Evolutionary conservation across 2,888 invertebrate genomes (phyloP).

Genomic region (Balanococcus diminutus): DNA sequence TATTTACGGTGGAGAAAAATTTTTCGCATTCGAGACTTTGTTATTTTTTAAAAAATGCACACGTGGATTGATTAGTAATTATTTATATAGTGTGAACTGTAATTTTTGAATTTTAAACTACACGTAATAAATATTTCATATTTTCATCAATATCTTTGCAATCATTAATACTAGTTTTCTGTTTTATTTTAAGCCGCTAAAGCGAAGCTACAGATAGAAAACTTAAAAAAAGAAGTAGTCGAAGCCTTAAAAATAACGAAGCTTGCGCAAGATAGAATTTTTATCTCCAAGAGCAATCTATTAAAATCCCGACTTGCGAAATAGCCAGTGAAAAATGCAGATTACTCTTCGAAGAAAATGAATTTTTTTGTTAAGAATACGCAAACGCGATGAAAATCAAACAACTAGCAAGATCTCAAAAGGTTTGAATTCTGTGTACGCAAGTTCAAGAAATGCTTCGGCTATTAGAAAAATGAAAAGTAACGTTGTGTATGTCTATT

Average conservation of each 20-base stretch:
- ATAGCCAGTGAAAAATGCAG: background rate
- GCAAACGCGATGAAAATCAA: no score
- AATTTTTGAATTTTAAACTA: conserved; percentile 38
- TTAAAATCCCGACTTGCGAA: conserved; percentile 1
- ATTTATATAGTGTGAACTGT: conserved; percentile 21
- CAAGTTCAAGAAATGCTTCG: background rate
- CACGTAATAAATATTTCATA: conserved; percentile 37
- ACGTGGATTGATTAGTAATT: conserved; percentile 30
- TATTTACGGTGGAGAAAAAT: background rate
- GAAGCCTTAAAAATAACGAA: conserved; percentile 32
- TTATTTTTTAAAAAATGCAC: conserved; percentile 12
- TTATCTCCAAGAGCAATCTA: conserved; percentile 1
- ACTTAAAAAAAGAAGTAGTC: conserved; percentile 18
- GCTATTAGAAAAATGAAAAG: background rate
- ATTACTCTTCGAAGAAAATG: background rate
- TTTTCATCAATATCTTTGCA: background rate
- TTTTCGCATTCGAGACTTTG: conserved; percentile 6
- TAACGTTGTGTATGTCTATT: conserved; percentile 3
- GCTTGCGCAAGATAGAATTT: conserved; percentile 9
- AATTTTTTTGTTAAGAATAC: conserved; percentile 22
- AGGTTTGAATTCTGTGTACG: background rate
- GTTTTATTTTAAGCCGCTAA: conserved; percentile 31
- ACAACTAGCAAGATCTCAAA: background rate
- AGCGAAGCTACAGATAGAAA: conserved; percentile 35
- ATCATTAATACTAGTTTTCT: conserved; percentile 26